Evolutionary conservation across 2,797 vertebrate species (phyloP), one percentile per base, ranked within the genome.

Genomic region (Sebastes steindachneri): DNA sequence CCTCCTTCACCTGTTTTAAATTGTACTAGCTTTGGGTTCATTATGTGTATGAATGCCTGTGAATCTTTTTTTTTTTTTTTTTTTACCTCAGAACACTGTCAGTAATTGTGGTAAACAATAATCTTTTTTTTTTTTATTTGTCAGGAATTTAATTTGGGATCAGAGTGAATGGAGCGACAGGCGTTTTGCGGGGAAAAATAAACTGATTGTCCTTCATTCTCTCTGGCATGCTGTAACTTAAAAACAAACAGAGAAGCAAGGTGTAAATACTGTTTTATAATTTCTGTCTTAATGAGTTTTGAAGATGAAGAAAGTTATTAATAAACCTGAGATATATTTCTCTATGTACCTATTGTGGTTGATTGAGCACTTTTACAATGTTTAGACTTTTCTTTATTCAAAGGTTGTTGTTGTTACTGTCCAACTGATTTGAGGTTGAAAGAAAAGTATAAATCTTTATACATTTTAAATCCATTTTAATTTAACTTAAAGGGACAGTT

Each of bases 191-290:
- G 37, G 73, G n/a, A 28, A 57, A 31, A 55, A 77, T 41, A 17
- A 87, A 58, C 6, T 54, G 59, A 80, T 57, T 74, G 81, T 90
- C 78, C 84, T 91, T 86, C 59, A 73, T 87, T 90, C 69, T 85
- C 83, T 89, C 79, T 90, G 78, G 84, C 73, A 85, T 89, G 82
- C 74, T 89, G 89, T 92, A 91, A 89, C 53, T 92, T 88, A 77
- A 90, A 77, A 71, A 53, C 63, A 77, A 71, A 53, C 66, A 71
- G 29, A 85, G 73, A 86, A 85, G 85, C 71, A 75, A 82, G 74
- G 48, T 94, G 90, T 94, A 94, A 83, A 95, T 94, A 93, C 77
- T 92, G 91, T 95, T 95, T 95, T 94, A 86, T 93, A 92, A 95
- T 93, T 93, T 92, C 86, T 90, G 89, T 93, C 88, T 89, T 87